A percentile compares a stretch with the other conserved stretches of the same genome.
These are phyloP conservation scores for Zenarchopterus dispar DNA, from an alignment of 2,797 vertebrate species.

Conservation along the genomic window DNA sequence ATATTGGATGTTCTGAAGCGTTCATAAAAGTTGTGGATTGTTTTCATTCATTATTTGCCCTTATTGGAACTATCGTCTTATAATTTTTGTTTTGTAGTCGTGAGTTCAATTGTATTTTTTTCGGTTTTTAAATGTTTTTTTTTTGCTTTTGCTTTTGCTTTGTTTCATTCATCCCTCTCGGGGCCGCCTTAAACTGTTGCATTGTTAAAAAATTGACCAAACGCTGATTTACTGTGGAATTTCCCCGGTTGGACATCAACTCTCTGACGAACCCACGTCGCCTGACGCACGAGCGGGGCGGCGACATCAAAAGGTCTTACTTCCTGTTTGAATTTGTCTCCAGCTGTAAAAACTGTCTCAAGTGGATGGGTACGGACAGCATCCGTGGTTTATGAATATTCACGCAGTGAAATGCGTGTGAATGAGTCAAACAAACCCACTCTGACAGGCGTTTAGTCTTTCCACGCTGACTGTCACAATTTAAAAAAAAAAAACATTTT, in stretches of 20 bases:
- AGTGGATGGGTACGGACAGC: constrained; percentile 54
- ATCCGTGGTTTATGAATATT: neutral
- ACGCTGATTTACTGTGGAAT: constrained; percentile 13
- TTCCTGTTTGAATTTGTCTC: constrained; percentile 63
- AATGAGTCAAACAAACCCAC: constrained; percentile 3
- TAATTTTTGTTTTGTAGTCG: neutral
- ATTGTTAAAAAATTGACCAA: neutral
- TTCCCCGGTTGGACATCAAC: constrained; percentile 7
- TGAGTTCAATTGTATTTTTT: neutral
- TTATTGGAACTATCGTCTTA: neutral
- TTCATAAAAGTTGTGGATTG: no score
- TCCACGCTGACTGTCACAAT: neutral
- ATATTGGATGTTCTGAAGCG: no score
- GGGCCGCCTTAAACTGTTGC: neutral
- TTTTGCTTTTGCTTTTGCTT: no score
- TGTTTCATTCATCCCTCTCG: neutral
- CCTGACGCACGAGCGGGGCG: constrained; percentile 9
- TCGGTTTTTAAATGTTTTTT: no score
- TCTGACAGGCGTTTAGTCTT: constrained; percentile 19
- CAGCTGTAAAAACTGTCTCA: constrained; percentile 28
- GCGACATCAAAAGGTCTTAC: constrained; percentile 21
- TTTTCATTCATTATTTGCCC: no score
- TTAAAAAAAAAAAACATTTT: constrained; percentile 10
- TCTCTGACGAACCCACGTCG: constrained; percentile 1
- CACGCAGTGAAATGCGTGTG: neutral